Percentiles rank a stretch among this genome's conserved stretches.
These are phyloP conservation scores for Ibidorhyncha struthersii DNA, from an alignment of 2,113 vertebrate species.

Conservation along the genomic window DNA sequence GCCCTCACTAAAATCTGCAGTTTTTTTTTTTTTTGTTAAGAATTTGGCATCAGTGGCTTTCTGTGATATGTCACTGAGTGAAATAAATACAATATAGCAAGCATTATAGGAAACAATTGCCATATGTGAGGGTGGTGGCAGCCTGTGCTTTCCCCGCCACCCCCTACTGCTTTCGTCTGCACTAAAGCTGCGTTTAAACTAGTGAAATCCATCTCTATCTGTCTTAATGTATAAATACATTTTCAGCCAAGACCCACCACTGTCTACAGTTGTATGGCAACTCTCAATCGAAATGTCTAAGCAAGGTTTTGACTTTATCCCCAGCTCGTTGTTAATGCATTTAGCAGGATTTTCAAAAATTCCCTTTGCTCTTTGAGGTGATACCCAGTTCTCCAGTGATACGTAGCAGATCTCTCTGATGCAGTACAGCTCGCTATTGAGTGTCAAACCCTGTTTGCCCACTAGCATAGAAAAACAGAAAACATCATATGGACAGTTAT, in stretches of 20 bases:
- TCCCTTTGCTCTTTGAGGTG: constrained; percentile 22
- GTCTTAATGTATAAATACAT: constrained; percentile 32
- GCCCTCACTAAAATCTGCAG: constrained; percentile 16
- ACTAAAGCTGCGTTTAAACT: constrained; percentile 58
- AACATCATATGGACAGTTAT: neutral
- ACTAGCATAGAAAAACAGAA: neutral
- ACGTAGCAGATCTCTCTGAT: neutral
- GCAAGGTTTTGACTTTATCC: constrained; percentile 28
- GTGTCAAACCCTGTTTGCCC: constrained; percentile 14
- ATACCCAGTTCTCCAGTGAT: neutral
- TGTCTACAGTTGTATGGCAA: constrained; percentile 30
- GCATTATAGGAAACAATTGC: constrained; percentile 54
- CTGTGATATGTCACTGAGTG: neutral
- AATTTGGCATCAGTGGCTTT: neutral
- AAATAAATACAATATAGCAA: constrained; percentile 42
- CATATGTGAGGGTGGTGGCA: constrained; percentile 65
- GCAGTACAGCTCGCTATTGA: neutral
- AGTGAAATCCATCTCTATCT: constrained; percentile 58
- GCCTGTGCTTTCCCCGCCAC: constrained; percentile 13
- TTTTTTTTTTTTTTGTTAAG: neutral
- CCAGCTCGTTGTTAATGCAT: constrained; percentile 5
- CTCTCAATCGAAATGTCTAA: neutral
- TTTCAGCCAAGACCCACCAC: constrained; percentile 60
- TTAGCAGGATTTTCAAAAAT: neutral
- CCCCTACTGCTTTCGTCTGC: constrained; percentile 45